Base-by-base conservation (phyloP, 2,888 invertebrate species). In the Aleiodes testaceus region DNA sequence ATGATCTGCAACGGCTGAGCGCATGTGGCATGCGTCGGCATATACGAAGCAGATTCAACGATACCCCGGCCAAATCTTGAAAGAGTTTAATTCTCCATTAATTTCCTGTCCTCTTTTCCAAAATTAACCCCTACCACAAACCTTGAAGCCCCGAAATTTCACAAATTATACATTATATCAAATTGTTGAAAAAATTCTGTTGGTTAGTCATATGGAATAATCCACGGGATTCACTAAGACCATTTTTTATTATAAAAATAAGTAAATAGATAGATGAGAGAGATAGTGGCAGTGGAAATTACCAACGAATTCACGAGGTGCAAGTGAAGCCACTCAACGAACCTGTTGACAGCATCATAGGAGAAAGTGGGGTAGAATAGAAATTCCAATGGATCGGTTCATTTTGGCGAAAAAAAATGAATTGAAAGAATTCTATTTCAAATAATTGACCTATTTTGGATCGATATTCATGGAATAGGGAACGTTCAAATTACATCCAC, bases 311-410 rank as follows among this genome's bases (percentile, higher is more conserved):
- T 14, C 18, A 36, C 70, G 36, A 26, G 77, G 84, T 85, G 85
- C 80, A 83, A 85, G 79, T 75, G 77, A 80, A 84, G 81, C 81
- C 83, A 83, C 84, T 85, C 82, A 85, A 82, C 76, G 83, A 77
- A 64, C 73, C 72, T 69, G 85, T 78, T 81, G 85, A 85, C 84
- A 84, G 84, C 79, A 72, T 67, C 69, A 42, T 36, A 36, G 5
- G 18, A 42, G 16, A 16, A 47, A 47, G 7, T 47, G 36, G 36
- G 36, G 36, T 36, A 36, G 9, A 36, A 36, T 36, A 36, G 36
- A 36, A 7, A 36, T 36, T 5, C 36, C 36, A 9, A 36, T 1
- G 36, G 36, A 36, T 9, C 36, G 36, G 9, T 36, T 1, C 36
- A 11, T n/a, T n/a, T n/a, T n/a, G n/a, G n/a, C n/a, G n/a, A n/a